phyloP scores from a whole-genome alignment of 2,113 vertebrate genomes.

The Baryphthengus martii region DNA sequence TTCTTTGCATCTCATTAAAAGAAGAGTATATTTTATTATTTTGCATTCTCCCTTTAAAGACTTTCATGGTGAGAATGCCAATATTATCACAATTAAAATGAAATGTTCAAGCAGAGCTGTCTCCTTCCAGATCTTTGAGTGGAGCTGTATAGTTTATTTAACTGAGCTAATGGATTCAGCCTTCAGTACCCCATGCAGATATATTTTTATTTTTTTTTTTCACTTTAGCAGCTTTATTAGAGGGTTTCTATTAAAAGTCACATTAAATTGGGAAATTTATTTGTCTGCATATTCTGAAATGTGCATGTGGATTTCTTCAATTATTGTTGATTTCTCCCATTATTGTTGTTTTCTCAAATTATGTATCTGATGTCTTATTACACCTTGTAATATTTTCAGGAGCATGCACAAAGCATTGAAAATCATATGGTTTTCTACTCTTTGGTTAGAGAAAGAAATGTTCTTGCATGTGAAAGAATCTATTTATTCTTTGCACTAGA shows the following conservation, averaged over 20 bases:
- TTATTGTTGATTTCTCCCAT: not conserved
- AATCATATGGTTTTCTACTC: not conserved
- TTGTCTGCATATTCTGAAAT: not conserved
- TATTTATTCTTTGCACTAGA: not conserved
- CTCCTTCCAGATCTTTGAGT: not conserved
- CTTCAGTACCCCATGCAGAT: not conserved
- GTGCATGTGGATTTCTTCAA: not conserved
- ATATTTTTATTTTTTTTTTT: no score
- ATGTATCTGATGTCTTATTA: not conserved
- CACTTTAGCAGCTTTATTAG: not conserved
- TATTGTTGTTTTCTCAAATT: not conserved
- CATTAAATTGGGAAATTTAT: not conserved
- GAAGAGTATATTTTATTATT: not conserved
- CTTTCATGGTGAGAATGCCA: not conserved
- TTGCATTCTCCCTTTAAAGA: not conserved
- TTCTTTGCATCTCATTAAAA: not conserved
- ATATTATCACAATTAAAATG: not conserved
- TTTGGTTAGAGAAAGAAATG: not conserved
- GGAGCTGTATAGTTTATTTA: not conserved
- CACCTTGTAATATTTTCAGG: not conserved
- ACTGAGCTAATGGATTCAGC: conserved; percentile 18
- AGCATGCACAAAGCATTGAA: not conserved
- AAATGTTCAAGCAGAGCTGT: not conserved
- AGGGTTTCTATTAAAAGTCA: not conserved
- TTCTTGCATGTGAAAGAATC: not conserved